phyloP scores from a whole-genome alignment of 2,113 vertebrate genomes.

The Atractosteus spatula region DNA sequence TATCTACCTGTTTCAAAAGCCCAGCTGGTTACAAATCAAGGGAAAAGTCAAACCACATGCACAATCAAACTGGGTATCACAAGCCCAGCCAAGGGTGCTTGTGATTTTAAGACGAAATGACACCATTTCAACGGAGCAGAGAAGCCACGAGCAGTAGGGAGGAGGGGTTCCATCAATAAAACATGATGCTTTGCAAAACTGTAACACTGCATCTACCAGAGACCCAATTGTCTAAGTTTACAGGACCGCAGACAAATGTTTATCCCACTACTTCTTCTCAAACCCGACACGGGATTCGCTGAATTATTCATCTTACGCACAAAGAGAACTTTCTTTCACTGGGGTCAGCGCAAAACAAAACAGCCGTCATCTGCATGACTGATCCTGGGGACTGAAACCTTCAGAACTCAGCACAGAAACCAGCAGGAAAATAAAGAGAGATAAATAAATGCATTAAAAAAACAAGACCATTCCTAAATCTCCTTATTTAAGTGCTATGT shows the following conservation, averaged over 20 bases:
- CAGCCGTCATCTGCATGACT: conserved; percentile 53
- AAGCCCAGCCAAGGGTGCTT: conserved; percentile 18
- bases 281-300: conserved; percentile 38
- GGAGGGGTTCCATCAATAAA: conserved; percentile 52
- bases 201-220: conserved; percentile 36
- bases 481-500: conserved; percentile 12
- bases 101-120: conserved; percentile 42
- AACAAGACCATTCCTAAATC: background rate
- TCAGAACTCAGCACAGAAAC: background rate
- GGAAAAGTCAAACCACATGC: no score
- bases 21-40: no score
- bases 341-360: conserved; percentile 54
- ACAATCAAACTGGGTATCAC: no score
- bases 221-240: conserved; percentile 18
- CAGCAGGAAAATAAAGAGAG: background rate
- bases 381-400: conserved; percentile 25
- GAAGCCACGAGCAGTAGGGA: conserved; percentile 35
- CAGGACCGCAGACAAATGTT: conserved; percentile 45
- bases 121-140: conserved; percentile 40
- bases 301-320: conserved; percentile 54
- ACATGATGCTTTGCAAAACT: conserved; percentile 47
- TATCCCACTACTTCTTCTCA: conserved; percentile 46
- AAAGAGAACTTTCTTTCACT: conserved; percentile 41
- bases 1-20: no score
- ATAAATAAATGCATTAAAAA: conserved; percentile 21